A percentile compares a stretch with the other conserved stretches of the same genome.
Evolutionary conservation across 2,888 invertebrate species (phyloP).

Genomic region (Xestobium rufovillosum): DNA sequence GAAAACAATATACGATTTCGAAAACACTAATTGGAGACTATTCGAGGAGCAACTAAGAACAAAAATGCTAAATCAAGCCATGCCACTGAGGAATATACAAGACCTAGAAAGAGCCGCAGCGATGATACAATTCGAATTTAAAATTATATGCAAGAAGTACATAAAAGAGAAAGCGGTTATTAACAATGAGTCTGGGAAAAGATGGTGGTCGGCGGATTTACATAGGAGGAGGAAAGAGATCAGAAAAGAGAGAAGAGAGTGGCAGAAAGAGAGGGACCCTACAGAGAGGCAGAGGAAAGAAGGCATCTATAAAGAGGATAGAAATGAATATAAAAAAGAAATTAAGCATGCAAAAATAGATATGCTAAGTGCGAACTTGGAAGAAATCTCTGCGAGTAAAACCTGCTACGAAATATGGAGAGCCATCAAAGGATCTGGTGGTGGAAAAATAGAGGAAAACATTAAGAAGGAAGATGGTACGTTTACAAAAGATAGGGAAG

Average conservation of each 20-base stretch:
- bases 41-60: not conserved
- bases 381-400: too few species aligned
- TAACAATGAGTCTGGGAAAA: too few species aligned
- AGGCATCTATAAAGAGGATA: not conserved
- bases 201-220: conserved; percentile 10
- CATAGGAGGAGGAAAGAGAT: not conserved
- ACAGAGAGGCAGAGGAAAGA: conserved; percentile 1
- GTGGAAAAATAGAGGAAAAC: not conserved
- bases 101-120: too few species aligned
- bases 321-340: not conserved
- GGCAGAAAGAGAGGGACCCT: conserved; percentile 8
- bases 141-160: too few species aligned
- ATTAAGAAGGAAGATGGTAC: conserved; percentile 10
- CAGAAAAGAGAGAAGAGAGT: not conserved
- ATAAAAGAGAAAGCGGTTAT: too few species aligned
- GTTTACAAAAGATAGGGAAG: conserved; percentile 10
- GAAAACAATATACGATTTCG: too few species aligned
- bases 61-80: too few species aligned
- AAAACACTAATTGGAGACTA: not conserved
- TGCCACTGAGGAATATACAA: too few species aligned
- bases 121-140: too few species aligned
- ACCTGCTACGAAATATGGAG: conserved; percentile 9
- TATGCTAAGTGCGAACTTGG: too few species aligned
- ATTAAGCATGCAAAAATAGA: conserved; percentile 8
- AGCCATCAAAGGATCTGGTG: not conserved